Evolutionary conservation across 2,797 vertebrate species (phyloP).

Genomic region (Phrynocephalus forsythii): DNA sequence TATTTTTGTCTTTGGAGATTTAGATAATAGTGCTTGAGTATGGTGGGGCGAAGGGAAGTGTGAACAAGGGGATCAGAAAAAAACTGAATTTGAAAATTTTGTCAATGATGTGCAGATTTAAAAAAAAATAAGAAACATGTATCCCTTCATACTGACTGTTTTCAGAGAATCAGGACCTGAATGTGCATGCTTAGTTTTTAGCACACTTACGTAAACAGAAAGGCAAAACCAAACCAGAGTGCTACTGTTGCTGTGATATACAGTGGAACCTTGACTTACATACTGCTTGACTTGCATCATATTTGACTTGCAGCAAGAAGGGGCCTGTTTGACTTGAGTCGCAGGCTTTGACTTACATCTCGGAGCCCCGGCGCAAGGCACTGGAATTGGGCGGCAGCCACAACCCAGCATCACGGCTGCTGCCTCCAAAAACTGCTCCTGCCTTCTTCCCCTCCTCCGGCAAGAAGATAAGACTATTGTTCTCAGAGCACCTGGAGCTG

Average conservation of each 20-base stretch:
- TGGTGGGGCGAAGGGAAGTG: background rate
- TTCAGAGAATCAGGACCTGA: background rate
- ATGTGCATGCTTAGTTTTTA: background rate
- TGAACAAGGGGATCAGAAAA: background rate
- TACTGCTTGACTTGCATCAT: too few relatives aligned
- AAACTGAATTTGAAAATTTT: background rate
- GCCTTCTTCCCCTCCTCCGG: too few relatives aligned
- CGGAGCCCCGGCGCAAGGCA: too few relatives aligned
- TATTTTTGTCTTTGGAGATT: background rate
- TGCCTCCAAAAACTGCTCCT: too few relatives aligned
- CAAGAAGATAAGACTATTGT: too few relatives aligned
- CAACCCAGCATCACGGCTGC: too few relatives aligned
- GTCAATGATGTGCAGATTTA: background rate
- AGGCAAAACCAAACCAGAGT: background rate
- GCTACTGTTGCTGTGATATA: background rate
- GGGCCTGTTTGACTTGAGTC: too few relatives aligned
- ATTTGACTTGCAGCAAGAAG: too few relatives aligned
- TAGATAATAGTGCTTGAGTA: background rate
- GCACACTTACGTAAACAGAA: background rate
- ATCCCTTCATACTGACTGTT: background rate
- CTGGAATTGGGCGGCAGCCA: too few relatives aligned
- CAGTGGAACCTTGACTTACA: too few relatives aligned
- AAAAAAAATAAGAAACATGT: background rate
- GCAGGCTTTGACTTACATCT: too few relatives aligned
- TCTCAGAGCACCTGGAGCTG: too few relatives aligned